Evolutionary conservation across 1,140 invertebrate genomes (phyloP).

Genomic region (Platyscapa corneri): DNA sequence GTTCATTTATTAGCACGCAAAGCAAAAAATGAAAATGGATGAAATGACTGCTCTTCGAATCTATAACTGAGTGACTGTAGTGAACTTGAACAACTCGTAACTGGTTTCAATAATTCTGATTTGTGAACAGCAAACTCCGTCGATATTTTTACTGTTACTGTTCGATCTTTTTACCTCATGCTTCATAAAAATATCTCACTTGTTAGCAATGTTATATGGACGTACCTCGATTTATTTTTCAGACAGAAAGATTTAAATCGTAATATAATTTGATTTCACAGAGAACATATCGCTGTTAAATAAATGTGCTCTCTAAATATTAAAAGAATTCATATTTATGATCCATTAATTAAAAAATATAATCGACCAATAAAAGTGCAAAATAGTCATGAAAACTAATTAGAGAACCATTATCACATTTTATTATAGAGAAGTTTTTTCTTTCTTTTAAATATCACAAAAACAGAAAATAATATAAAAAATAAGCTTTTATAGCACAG

Average conservation of each 20-base stretch:
- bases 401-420: no score
- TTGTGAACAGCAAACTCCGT: not conserved
- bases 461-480: no score
- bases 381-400: no score
- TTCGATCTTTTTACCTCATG: not conserved
- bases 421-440: no score
- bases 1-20: not conserved
- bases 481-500: no score
- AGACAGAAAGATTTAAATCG: not conserved
- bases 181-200: not conserved
- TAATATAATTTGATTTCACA: not conserved
- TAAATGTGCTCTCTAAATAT: no score
- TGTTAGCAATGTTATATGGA: not conserved
- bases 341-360: no score
- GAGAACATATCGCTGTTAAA: not conserved
- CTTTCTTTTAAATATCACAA: no score
- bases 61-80: not conserved
- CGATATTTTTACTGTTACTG: not conserved
- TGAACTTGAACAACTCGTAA: not conserved
- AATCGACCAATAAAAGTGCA: no score
- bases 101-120: not conserved
- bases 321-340: no score
- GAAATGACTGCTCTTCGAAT: not conserved
- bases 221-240: not conserved
- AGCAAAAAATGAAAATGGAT: not conserved